A percentile compares a stretch with the other conserved stretches of the same genome.
These are phyloP conservation scores for Hyperoplus immaculatus DNA, from an alignment of 2,797 vertebrate genomes.

Conservation along the genomic window DNA sequence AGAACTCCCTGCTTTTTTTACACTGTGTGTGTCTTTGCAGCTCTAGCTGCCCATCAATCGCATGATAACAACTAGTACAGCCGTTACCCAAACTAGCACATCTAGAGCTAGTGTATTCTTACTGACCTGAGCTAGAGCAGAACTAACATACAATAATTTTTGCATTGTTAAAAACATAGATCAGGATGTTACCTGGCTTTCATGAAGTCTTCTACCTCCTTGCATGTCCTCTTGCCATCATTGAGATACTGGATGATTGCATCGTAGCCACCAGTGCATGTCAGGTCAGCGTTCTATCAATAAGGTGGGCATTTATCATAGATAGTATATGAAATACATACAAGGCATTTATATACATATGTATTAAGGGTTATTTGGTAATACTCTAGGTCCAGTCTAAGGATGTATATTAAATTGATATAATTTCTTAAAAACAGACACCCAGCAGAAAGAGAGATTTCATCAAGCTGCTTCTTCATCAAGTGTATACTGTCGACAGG, in stretches of 20 bases:
- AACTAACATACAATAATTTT: background rate
- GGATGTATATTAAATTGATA: background rate
- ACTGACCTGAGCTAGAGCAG: background rate
- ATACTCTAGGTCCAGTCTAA: background rate
- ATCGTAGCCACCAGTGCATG: conserved; percentile 91
- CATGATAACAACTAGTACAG: background rate
- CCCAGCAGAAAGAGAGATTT: too few species aligned
- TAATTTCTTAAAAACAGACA: background rate
- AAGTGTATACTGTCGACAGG: background rate
- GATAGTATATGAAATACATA: too few species aligned
- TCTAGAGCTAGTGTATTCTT: background rate
- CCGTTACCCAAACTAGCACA: too few species aligned
- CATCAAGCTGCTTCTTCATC: background rate
- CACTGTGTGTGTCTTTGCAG: background rate
- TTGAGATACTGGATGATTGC: conserved; percentile 92
- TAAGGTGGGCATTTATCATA: background rate
- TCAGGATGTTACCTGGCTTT: conserved; percentile 91
- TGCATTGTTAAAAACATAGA: background rate
- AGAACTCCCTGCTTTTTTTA: background rate
- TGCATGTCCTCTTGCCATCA: conserved; percentile 94
- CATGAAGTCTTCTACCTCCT: conserved; percentile 96
- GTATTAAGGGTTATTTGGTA: background rate
- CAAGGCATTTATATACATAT: too few species aligned
- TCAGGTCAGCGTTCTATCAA: conserved; percentile 89
- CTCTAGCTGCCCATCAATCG: too few species aligned